These are phyloP conservation scores for Plemyria rubiginata DNA, from an alignment of 2,888 invertebrate species.

Conservation along the genomic window DNA sequence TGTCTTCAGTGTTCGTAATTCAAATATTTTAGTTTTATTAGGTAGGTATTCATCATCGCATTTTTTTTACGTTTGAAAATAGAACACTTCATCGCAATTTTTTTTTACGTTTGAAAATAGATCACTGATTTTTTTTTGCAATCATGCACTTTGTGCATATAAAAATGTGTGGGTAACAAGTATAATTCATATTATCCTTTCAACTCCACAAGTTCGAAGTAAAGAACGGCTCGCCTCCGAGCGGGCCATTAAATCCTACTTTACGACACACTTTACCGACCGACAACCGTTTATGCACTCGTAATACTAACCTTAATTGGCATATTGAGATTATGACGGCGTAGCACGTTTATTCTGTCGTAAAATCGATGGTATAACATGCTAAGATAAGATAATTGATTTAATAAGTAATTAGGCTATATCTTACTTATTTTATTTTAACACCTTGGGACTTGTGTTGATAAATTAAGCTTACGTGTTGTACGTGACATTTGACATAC, in stretches of 20 bases:
- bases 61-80: not conserved
- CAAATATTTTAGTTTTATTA: not conserved
- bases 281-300: conserved; percentile 68
- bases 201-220: conserved; percentile 38
- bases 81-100: not conserved
- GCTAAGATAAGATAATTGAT: conserved; percentile 25
- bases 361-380: conserved; percentile 26
- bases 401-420: conserved; percentile 25
- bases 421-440: conserved; percentile 19
- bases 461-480: conserved; percentile 22
- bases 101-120: not conserved
- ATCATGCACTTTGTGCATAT: not conserved
- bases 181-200: conserved; percentile 23
- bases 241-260: conserved; percentile 73
- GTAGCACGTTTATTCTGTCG: conserved; percentile 52
- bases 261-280: conserved; percentile 70
- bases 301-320: conserved; percentile 79
- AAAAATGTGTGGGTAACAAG: not conserved
- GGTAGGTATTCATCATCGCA: no score
- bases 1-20: not conserved
- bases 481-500: conserved; percentile 5
- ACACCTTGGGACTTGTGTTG: conserved; percentile 18
- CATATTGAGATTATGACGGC: conserved; percentile 74
- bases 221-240: conserved; percentile 68
- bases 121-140: not conserved